phyloP scores from a whole-genome alignment of 2,113 vertebrate genomes.

The Penelope pileata region DNA sequence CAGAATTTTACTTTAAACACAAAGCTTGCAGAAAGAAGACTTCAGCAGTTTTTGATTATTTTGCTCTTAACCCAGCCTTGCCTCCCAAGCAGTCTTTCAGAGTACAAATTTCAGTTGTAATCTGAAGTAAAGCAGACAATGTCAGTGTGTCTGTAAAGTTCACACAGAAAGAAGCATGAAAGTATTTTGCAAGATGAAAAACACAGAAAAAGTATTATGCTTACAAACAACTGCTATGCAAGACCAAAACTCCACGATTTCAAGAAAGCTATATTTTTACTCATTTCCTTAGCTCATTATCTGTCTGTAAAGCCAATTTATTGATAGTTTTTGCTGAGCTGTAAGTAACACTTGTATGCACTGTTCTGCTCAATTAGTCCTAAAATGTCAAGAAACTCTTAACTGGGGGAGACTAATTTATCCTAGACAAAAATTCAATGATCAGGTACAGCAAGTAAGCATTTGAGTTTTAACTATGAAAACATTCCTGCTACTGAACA shows the following conservation, averaged over 20 bases:
- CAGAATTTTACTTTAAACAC: background rate
- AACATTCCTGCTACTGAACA: background rate
- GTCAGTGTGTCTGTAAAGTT: background rate
- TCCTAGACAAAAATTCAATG: background rate
- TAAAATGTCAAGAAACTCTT: background rate
- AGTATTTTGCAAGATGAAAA: slow-evolving; percentile 8
- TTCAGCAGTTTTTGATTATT: background rate
- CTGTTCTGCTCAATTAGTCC: background rate
- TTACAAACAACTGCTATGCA: background rate
- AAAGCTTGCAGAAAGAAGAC: background rate
- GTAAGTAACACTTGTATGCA: background rate
- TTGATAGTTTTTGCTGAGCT: background rate
- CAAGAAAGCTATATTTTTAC: background rate
- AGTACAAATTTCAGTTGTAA: background rate
- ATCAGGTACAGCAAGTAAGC: background rate
- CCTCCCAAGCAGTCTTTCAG: slow-evolving; percentile 2
- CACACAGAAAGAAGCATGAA: background rate
- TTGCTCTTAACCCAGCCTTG: background rate
- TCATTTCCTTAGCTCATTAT: background rate
- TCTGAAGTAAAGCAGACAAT: slow-evolving; percentile 20
- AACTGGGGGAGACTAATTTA: background rate
- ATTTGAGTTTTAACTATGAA: background rate
- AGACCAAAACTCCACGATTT: background rate
- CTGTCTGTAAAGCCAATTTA: background rate
- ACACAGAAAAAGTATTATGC: background rate